A percentile compares a stretch with the other conserved stretches of the same genome.
Evolutionary conservation across 2,797 vertebrate genomes (phyloP).

Genomic region (Hypotaenidia okinawae): DNA sequence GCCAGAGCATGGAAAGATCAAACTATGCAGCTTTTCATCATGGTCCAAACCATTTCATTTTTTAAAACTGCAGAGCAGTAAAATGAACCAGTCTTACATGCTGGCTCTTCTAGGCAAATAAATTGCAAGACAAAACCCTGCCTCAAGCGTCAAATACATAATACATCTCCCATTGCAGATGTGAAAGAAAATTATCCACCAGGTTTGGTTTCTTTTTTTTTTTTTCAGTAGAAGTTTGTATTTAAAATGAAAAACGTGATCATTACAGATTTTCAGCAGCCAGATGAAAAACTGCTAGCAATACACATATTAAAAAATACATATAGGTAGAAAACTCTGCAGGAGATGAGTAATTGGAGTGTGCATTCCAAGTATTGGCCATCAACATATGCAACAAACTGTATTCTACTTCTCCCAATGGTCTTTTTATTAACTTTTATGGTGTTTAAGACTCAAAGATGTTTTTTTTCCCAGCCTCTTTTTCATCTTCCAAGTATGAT

Average conservation of each 20-base stretch:
- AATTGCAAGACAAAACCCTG: background rate
- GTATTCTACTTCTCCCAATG: background rate
- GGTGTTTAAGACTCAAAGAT: background rate
- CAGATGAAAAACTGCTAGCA: background rate
- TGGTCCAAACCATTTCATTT: background rate
- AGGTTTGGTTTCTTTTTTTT: background rate
- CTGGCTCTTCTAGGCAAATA: background rate
- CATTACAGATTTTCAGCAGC: background rate
- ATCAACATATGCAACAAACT: background rate
- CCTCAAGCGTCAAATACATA: background rate
- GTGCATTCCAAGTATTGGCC: background rate
- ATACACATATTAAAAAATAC: background rate
- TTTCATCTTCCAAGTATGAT: background rate
- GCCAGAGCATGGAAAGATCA: background rate
- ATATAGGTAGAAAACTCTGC: background rate
- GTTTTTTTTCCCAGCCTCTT: background rate
- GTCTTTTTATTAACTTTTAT: background rate
- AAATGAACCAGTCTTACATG: constrained; percentile 4
- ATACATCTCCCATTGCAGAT: background rate
- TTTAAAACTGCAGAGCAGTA: constrained; percentile 13
- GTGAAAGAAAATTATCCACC: background rate
- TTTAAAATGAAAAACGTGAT: background rate
- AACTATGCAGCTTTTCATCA: background rate
- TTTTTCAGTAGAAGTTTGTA: background rate
- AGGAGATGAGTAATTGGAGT: background rate